phyloP scores from a whole-genome alignment of 1,140 invertebrate genomes.

The Papilio polytes region DNA sequence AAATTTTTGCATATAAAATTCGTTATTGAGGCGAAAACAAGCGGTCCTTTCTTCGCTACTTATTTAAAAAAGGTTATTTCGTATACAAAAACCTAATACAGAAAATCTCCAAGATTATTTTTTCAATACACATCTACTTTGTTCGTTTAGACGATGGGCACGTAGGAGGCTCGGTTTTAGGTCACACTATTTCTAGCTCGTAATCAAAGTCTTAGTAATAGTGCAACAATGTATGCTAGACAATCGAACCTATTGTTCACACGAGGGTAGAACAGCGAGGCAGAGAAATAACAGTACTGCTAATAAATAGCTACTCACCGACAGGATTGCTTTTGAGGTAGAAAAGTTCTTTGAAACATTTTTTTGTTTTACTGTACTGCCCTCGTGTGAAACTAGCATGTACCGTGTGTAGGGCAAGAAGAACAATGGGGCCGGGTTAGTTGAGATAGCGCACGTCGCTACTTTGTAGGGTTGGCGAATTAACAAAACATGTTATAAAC shows the following conservation, averaged over 20 bases:
- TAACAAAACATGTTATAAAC: neutral
- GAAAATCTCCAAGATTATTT: neutral
- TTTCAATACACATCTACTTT: constrained; percentile 8
- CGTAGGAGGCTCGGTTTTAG: constrained; percentile 35
- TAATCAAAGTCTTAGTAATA: constrained; percentile 41
- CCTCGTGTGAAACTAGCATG: neutral
- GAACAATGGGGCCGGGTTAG: constrained; percentile 32
- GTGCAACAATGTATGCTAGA: constrained; percentile 38
- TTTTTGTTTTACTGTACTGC: no score
- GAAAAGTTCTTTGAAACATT: no score
- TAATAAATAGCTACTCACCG: no score
- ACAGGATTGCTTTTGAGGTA: no score
- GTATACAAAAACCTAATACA: no score
- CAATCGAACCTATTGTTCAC: constrained; percentile 33
- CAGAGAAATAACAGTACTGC: neutral
- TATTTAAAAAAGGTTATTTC: no score
- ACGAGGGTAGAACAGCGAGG: neutral
- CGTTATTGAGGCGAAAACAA: no score
- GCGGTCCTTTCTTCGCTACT: no score
- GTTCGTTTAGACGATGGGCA: constrained; percentile 27
- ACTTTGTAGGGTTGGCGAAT: constrained; percentile 38
- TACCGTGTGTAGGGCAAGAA: constrained; percentile 37
- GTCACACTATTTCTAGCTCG: constrained; percentile 40
- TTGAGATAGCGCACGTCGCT: constrained; percentile 36
- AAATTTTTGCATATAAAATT: neutral